Evolutionary conservation across 2,888 invertebrate genomes (phyloP), one percentile per base, ranked within the genome.

Genomic region (Nasonovia ribisnigri): DNA sequence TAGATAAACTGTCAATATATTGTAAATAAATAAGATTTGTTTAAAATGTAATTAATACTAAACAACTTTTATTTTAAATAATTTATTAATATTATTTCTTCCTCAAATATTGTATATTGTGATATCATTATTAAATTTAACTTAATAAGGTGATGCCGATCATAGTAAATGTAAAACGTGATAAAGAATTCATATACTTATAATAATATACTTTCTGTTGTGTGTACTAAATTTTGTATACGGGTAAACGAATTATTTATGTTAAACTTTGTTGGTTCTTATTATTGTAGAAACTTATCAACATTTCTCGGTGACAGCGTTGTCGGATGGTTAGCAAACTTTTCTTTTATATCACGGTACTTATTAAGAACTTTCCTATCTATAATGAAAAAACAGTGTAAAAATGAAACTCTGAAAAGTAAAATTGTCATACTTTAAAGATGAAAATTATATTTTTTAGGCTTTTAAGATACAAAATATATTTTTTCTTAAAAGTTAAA

Each of bases 271-370:
- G 88, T 57, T 88, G 54, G 42, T 88, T 88, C 13, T 54, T 57
- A 88, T 88, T 88, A 88, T 42, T 57, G 57, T 54, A 29, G 42
- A 54, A 54, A 54, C 88, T 88, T 88, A 88, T 88, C 77, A 77
- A 77, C 20, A 77, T 77, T 77, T 36, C 20, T 90, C 24, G 60
- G 46, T 60, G 54, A 90, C 43, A 90, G 60, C 46, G 1, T 46
- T 60, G 60, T 67, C 46, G n/a, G 46, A 46, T 46, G 20, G n/a
- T 60, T 60, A 6, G 46, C n/a, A 60, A 60, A 67, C 57, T 90
- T 60, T 36, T 60, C 46, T 46, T 60, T 67, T 46, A 46, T 46
- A n/a, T n/a, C n/a, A n/a, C n/a, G 42, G 57, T 29, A 42, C 29
- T 89, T 90, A 42, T 29, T 90, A 67, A 90, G 43, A 90, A n/a